Conservation (phyloP, 1,140 invertebrate species). For the Sarcophaga peregrina region DNA sequence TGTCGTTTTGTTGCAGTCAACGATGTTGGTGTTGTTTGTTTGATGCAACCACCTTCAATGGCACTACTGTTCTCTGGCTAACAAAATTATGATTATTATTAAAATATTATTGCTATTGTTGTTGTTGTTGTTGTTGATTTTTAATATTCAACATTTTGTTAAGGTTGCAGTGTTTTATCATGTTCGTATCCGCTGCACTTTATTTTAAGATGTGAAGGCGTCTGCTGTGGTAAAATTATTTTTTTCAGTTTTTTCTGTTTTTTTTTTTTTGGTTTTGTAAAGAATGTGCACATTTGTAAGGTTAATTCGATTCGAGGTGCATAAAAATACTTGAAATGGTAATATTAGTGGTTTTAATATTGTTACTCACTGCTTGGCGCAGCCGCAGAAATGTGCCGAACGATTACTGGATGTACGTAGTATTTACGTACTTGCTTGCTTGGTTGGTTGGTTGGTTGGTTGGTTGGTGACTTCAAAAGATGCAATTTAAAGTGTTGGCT, state of each 20-base stretch:
- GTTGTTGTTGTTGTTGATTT: neutral
- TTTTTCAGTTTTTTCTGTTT: too few species aligned
- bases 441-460: slow-evolving; percentile 7
- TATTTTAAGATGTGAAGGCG: neutral
- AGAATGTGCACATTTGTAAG: neutral
- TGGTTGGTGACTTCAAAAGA: slow-evolving; percentile 19
- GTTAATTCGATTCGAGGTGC: slow-evolving; percentile 30
- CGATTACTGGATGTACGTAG: neutral
- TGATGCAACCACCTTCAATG: neutral
- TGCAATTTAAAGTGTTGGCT: slow-evolving; percentile 24
- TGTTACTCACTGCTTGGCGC: neutral
- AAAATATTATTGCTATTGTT: neutral
- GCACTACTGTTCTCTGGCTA: neutral
- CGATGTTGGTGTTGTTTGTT: neutral
- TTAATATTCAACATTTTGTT: neutral
- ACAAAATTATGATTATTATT: neutral
- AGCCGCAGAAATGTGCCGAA: neutral
- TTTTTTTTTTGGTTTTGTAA: neutral
- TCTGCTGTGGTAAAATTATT: neutral
- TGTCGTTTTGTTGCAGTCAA: neutral
- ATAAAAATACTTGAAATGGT: slow-evolving; percentile 20
- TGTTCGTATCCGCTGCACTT: too few species aligned
- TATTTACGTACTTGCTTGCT: neutral
- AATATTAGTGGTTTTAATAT: slow-evolving; percentile 34
- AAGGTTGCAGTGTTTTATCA: neutral